Evolutionary conservation across 2,888 invertebrate genomes (phyloP), one percentile per base, ranked within the genome.

Genomic region (Timema podura): DNA sequence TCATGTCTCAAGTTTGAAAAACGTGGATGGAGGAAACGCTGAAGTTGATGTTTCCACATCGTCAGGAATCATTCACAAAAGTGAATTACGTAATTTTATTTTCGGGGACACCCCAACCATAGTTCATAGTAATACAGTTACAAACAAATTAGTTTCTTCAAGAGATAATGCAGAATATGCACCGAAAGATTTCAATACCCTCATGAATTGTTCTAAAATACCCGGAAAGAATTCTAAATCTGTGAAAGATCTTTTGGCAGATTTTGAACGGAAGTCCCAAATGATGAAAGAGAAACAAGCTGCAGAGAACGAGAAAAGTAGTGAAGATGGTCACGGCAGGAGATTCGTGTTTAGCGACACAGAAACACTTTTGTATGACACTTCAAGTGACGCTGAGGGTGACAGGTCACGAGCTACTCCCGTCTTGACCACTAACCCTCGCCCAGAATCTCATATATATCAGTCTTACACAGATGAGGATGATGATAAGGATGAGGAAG

Each of bases 291-390:
- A 79, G 45, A 73, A 75, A 16, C 75, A 76, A 6, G 77, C 76
- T 30, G 75, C 77, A 1, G 79, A 78, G 9, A 79, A 80, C n/a
- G 74, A 77, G 10, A 70, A 73, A 44, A 80, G 76, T 59, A 65
- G 65, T 13, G 75, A 76, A 45, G 79, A 78, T 65, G 72, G 70
- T 9, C 71, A 73, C 7, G 76, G 75, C 5, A 76, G 76, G 69
- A 78, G 82, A 0, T 80, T 79, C 13, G 82, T 83, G 0, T 81
- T 82, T 69, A 83, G 82, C 74, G 83, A 84, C 70, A 81, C 83
- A 5, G 84, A 84, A 75, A 81, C 82, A 1, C 74, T 83, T 15
- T 76, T 82, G 0, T 83, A 83, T 73, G 83, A 83, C 48, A 82
- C 81, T 0, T 81, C 80, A 5, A 82, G 82, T 73, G 82, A 82